Conservation (phyloP, 30 jellyfish, hydroid and myxozoan species). For the Cassiopea xamachana region DNA sequence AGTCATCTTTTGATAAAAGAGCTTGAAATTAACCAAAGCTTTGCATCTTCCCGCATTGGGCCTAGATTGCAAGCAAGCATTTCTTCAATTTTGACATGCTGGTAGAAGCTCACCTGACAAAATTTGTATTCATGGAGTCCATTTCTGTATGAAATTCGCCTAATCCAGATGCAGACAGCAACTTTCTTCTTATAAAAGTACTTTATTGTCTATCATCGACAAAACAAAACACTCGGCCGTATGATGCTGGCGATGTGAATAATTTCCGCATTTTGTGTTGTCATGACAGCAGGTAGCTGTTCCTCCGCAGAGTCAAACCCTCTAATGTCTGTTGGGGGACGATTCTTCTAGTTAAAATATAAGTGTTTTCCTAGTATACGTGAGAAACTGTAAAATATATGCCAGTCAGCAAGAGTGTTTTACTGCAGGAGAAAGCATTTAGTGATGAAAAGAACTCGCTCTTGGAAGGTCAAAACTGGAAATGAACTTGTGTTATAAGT, state of each 20-base stretch:
- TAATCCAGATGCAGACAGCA: neutral
- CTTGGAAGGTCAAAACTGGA: too few species aligned
- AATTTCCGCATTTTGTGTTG: conserved; percentile 61
- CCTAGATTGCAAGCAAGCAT: neutral
- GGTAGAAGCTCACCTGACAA: neutral
- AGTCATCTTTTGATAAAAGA: too few species aligned
- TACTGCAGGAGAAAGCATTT: too few species aligned
- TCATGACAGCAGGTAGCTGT: conserved; percentile 7
- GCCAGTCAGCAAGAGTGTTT: too few species aligned
- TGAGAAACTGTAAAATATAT: too few species aligned
- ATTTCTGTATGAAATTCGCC: neutral
- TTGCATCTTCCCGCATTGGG: neutral
- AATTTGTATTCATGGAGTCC: neutral
- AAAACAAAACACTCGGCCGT: conserved; percentile 4
- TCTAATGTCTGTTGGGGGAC: too few species aligned
- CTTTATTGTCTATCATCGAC: neutral
- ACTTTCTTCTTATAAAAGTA: neutral
- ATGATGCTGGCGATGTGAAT: neutral
- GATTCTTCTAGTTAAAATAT: too few species aligned
- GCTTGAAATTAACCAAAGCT: too few species aligned
- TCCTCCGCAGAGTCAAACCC: conserved; percentile 10
- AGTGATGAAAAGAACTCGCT: too few species aligned
- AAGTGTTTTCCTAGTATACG: too few species aligned
- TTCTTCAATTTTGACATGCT: neutral
- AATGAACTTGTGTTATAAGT: too few species aligned